phyloP scores from a whole-genome alignment of 2,888 invertebrate species.

The Thereva unica region DNA sequence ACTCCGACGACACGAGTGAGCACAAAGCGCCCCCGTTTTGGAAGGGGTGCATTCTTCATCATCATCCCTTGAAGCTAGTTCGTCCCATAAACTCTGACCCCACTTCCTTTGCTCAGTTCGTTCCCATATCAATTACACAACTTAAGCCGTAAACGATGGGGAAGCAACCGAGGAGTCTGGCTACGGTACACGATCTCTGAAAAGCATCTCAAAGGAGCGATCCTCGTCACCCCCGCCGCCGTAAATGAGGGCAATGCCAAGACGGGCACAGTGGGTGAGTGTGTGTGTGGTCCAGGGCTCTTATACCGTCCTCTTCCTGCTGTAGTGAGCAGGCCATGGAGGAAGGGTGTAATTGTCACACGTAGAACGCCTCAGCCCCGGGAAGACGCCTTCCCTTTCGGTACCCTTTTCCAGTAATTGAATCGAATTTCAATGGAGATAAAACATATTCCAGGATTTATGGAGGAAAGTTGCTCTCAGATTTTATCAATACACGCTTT shows the following conservation, averaged over 20 bases:
- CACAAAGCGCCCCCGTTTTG: neutral
- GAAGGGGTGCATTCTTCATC: neutral
- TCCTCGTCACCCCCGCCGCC: no score
- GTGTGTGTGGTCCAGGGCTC: no score
- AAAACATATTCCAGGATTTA: slow-evolving; percentile 28
- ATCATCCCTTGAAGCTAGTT: slow-evolving; percentile 9
- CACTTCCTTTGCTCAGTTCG: slow-evolving; percentile 21
- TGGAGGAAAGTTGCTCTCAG: slow-evolving; percentile 16
- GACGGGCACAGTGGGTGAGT: no score
- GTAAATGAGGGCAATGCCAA: no score
- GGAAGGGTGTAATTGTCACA: slow-evolving; percentile 25
- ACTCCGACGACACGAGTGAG: neutral
- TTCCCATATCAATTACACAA: slow-evolving; percentile 25
- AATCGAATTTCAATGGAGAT: slow-evolving; percentile 28
- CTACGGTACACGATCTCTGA: no score
- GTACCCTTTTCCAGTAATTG: slow-evolving; percentile 28
- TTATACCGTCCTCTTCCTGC: no score
- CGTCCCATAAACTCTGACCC: slow-evolving; percentile 18
- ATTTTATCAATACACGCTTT: slow-evolving; percentile 27
- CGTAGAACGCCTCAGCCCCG: slow-evolving; percentile 11
- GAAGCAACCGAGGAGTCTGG: neutral
- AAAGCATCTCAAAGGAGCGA: no score
- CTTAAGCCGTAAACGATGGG: slow-evolving; percentile 12
- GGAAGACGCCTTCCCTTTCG: slow-evolving; percentile 12
- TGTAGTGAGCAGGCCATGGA: no score